Conservation (phyloP, 2,888 invertebrate genomes). For the Rosalia funebris region DNA sequence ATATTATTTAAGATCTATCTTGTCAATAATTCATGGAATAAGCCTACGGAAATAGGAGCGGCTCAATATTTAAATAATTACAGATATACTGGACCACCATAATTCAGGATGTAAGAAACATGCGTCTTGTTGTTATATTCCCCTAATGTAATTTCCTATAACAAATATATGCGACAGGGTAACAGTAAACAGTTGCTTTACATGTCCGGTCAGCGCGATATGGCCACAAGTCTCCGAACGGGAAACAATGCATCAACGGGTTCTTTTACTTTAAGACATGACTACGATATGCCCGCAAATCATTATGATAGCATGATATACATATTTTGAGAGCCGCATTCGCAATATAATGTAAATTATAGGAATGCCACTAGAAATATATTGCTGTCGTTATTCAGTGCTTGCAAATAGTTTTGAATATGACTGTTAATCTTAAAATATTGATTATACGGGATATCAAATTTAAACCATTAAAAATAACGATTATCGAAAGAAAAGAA, state of each 20-base stretch:
- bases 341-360: constrained; percentile 26
- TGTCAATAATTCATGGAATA: too few relatives aligned
- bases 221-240: constrained; percentile 46
- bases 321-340: constrained; percentile 41
- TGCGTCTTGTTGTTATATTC: constrained; percentile 43
- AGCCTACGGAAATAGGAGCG: too few relatives aligned
- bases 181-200: constrained; percentile 53
- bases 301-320: constrained; percentile 44
- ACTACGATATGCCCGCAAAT: constrained; percentile 49
- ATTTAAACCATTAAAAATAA: too few relatives aligned
- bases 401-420: too few relatives aligned
- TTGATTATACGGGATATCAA: too few relatives aligned
- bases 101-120: constrained; percentile 48
- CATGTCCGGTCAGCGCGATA: constrained; percentile 53
- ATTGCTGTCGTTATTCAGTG: too few relatives aligned
- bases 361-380: constrained; percentile 9
- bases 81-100: constrained; percentile 18
- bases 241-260: constrained; percentile 55
- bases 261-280: constrained; percentile 49
- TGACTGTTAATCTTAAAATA: too few relatives aligned
- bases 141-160: constrained; percentile 57
- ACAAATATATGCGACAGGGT: constrained; percentile 53
- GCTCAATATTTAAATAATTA: constrained; percentile 17
- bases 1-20: too few relatives aligned
- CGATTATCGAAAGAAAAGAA: too few relatives aligned